Base-by-base conservation (phyloP, 2,888 invertebrate species). In the Oscheius onirici region DNA sequence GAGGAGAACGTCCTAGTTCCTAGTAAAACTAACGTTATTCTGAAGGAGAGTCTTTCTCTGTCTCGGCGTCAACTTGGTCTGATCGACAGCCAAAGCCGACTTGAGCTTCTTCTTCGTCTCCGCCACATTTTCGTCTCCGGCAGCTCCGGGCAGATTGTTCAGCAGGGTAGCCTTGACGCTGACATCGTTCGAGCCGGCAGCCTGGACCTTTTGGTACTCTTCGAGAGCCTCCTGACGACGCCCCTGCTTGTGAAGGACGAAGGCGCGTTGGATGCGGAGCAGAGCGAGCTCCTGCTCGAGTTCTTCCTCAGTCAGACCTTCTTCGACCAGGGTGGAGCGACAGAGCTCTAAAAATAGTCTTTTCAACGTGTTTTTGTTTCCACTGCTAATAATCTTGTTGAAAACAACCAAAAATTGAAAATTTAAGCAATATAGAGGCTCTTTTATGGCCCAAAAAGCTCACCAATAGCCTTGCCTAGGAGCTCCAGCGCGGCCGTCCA, bases 101-200 rank as follows among this genome's bases (percentile, higher is more conserved):
- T 96, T 95, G 91, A 99, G 94, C 87, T 95, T 93, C 89, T 97
- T 97, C 88, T 95, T 95, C 0, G 96, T 95, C 89, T 97, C 97
- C 88, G 97, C 97, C 43, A 97, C 92, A 89, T 96, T 97, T 81
- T 94, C 93, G 87, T 96, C 96, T 87, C 88, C 93, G 88, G 96
- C 96, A 26, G 96, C 92, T 34, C 94, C 93, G 3, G 95, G 93
- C 15, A 94, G 91, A 88, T 99, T 99, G 89, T 97, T 97, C 87
- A 94, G 93, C 0, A 95, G 94, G 3, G 97, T 94, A 13, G 97
- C 97, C 10, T 93, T 91, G 11, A 97, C 89, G 0, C 94, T 94
- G 69, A 92, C 91, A 89, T 99, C 97, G 67, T 93, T 92, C 0
- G 95, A 93, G 75, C 90, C 73, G 1, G 73, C 55, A 2, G 61